A percentile compares a stretch with the other conserved stretches of the same genome.
phyloP scores from a whole-genome alignment of 2,113 vertebrate species.

The Prunella fulvescens region DNA sequence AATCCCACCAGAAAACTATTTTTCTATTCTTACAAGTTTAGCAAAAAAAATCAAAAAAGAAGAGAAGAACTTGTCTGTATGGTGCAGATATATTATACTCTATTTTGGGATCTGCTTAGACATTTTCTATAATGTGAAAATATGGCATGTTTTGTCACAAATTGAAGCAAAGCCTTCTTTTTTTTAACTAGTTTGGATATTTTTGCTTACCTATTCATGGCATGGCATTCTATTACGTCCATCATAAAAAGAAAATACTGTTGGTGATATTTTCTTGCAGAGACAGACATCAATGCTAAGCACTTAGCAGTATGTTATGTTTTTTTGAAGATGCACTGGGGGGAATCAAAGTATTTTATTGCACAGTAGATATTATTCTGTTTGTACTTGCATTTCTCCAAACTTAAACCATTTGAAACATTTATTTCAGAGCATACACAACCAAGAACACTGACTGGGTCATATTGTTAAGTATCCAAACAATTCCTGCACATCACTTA shows the following conservation, averaged over 20 bases:
- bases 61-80: neutral
- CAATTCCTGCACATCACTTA: constrained; percentile 43
- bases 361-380: constrained; percentile 14
- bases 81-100: neutral
- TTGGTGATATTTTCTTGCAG: constrained; percentile 70
- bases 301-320: constrained; percentile 59
- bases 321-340: constrained; percentile 48
- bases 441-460: constrained; percentile 17
- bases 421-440: constrained; percentile 38
- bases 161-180: constrained; percentile 17
- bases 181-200: neutral
- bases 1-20: neutral
- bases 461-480: constrained; percentile 44
- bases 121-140: constrained; percentile 10
- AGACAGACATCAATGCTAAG: constrained; percentile 69
- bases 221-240: constrained; percentile 46
- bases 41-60: neutral
- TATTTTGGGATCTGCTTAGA: neutral
- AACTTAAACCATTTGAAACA: constrained; percentile 9
- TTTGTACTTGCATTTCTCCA: constrained; percentile 29
- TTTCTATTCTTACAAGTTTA: neutral
- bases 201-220: constrained; percentile 29
- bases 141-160: constrained; percentile 24
- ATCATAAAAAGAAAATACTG: constrained; percentile 70
- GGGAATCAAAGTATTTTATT: constrained; percentile 70